Conservation (phyloP, 2,113 vertebrate genomes). For the Tyrannus savana region DNA sequence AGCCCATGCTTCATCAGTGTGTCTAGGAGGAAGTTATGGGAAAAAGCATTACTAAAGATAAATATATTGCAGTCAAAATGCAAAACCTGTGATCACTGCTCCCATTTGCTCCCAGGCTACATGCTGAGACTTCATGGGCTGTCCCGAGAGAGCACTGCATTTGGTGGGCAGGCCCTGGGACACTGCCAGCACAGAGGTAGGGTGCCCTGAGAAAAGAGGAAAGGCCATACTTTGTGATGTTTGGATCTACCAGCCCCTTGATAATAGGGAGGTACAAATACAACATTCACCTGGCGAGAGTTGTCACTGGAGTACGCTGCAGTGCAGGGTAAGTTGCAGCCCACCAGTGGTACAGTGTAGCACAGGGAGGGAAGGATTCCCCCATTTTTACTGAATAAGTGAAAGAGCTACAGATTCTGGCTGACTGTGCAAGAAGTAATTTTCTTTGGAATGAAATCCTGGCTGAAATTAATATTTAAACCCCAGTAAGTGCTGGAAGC, state of each 20-base stretch:
- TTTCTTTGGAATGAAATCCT: conserved; percentile 15
- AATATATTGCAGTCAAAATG: neutral
- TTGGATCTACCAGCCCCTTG: neutral
- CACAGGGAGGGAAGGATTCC: neutral
- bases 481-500: neutral
- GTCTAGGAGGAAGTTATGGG: neutral
- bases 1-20: neutral
- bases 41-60: neutral
- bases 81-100: neutral
- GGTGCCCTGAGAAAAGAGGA: neutral
- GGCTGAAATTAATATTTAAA: neutral
- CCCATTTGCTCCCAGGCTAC: neutral
- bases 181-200: neutral
- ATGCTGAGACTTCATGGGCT: neutral
- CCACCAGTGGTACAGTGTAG: neutral
- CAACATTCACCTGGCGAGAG: neutral
- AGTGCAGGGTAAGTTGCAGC: neutral
- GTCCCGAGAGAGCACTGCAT: rapidly evolving
- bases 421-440: neutral
- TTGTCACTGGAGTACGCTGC: neutral
- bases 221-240: neutral
- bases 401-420: neutral
- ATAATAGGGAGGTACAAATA: neutral
- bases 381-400: neutral
- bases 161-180: neutral